phyloP scores from a whole-genome alignment of 2,113 vertebrate genomes.

The Colossoma macropomum region DNA sequence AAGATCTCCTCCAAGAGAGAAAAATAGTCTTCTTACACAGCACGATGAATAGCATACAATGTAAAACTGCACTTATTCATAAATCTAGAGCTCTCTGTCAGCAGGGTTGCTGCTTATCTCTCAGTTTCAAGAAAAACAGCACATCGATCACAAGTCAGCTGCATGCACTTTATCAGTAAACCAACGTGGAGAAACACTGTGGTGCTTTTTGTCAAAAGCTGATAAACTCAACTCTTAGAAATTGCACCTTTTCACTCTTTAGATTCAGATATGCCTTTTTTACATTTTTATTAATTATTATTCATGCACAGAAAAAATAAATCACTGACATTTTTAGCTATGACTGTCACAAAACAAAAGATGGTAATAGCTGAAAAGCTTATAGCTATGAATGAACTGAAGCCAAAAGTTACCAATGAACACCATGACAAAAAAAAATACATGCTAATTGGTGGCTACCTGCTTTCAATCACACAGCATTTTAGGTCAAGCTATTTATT shows the following conservation, averaged over 20 bases:
- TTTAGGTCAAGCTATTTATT: not conserved
- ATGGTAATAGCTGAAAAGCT: not conserved
- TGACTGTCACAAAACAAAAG: not conserved
- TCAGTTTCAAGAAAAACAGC: conserved; percentile 4
- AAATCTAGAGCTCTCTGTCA: not conserved
- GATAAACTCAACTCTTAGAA: not conserved
- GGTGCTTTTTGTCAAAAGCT: not conserved
- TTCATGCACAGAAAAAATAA: not conserved
- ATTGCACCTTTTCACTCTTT: no score
- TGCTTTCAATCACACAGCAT: not conserved
- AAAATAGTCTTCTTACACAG: not conserved
- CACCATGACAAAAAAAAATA: not conserved
- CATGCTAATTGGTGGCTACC: not conserved
- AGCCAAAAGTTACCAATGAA: not conserved
- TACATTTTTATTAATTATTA: no score
- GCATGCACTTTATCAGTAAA: not conserved
- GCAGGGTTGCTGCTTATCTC: not conserved
- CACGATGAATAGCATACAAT: conserved; percentile 1
- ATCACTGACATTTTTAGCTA: not conserved
- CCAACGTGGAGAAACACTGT: not conserved
- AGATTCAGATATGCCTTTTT: no score
- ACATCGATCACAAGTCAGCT: not conserved
- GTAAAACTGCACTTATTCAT: not conserved
- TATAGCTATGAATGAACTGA: not conserved
- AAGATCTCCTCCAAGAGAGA: not conserved